Base-by-base conservation (phyloP, 2,113 vertebrate genomes). In the Mohoua ochrocephala region DNA sequence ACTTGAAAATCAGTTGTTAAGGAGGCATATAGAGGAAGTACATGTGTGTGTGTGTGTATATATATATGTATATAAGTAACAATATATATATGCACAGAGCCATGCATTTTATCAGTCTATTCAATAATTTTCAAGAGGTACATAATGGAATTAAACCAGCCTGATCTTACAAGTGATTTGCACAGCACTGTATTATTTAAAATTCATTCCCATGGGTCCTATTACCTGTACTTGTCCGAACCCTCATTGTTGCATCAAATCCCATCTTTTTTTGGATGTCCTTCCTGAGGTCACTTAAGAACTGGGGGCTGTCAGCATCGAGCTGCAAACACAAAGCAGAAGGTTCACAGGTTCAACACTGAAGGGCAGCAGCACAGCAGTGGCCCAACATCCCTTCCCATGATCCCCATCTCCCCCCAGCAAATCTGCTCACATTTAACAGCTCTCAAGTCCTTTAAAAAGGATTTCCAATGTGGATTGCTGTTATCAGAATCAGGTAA, bases 161-260 rank as follows among this genome's bases (percentile, higher is more conserved):
- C 37, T 63, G 45, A 47, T 18, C 21, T 52, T 15, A 31, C 8
- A 26, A 7, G 16, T 20, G 26, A 53, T 33, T 45, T 41, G 14
- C 13, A 45, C 2, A n/a, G 63, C 18, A 15, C 30, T 15, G 0
- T 9, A 42, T 37, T 45, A 71, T 18, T 69, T 75, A 23, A 20
- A 68, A 28, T 44, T 52, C 35, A 14, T 3, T 33, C 68, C 54
- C 31, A 7, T 0, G 5, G 47, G 9, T 26, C 28, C 37, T 11
- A 3, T 96, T 97, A 99, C 99, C 99, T 98, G 99, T 99, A 84
- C 99, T 99, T 87, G 99, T 99, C 27, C 99, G 98, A 68, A 99
- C 98, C 24, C 99, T 98, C 99, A 99, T 99, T 37, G 99, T 98
- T 22, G 98, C 99, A 82, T 99, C 99, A 68, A 99, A 99, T 39